phyloP scores from a whole-genome alignment of 2,113 vertebrate genomes.

The Cochlearius cochlearius region DNA sequence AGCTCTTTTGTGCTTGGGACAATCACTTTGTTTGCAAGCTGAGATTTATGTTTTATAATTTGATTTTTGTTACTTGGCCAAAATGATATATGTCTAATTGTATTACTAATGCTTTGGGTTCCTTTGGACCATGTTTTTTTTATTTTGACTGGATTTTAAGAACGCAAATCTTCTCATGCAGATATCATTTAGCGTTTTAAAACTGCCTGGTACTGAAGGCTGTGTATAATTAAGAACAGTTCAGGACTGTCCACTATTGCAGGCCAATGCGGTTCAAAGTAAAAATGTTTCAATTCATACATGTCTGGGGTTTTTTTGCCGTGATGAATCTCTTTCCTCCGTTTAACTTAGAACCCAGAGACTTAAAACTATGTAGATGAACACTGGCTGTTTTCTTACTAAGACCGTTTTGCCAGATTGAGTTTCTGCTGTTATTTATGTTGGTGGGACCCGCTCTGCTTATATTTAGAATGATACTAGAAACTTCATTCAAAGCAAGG shows the following conservation, averaged over 20 bases:
- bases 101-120: background rate
- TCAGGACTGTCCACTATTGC: background rate
- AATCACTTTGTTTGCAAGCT: background rate
- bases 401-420: background rate
- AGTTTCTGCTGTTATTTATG: background rate
- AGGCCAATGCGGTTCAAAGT: background rate
- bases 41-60: background rate
- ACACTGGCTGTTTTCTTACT: background rate
- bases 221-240: background rate
- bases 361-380: background rate
- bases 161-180: background rate
- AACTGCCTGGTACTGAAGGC: background rate
- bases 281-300: background rate
- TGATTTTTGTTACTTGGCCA: background rate
- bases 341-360: background rate
- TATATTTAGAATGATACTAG: background rate
- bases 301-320: background rate
- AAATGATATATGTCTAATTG: background rate
- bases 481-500: background rate
- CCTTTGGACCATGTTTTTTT: background rate
- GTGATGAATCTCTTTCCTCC: background rate
- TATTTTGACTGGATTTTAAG: background rate
- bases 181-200: background rate
- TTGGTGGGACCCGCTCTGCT: background rate
- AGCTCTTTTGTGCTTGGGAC: background rate